A percentile compares a stretch with the other conserved stretches of the same genome.
These are phyloP conservation scores for Lacerta bilineata DNA, from an alignment of 2,797 vertebrate genomes.

Conservation along the genomic window DNA sequence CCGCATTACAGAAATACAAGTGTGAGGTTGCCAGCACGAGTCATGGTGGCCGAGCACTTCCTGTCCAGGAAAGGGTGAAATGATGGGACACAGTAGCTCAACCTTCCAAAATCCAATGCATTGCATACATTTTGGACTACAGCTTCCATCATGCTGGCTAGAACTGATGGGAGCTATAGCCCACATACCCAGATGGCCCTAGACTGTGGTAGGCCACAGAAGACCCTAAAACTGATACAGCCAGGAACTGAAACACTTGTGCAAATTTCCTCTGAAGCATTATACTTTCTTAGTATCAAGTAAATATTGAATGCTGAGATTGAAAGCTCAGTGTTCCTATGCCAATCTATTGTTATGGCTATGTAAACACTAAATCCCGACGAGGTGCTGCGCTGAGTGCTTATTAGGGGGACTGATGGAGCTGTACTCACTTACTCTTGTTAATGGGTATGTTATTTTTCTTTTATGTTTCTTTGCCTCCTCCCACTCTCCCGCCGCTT, in stretches of 20 bases:
- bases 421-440: conserved; percentile 5
- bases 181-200: background rate
- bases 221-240: background rate
- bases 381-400: conserved; percentile 7
- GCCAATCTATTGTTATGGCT: conserved; percentile 24
- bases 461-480: conserved; percentile 2
- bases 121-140: background rate
- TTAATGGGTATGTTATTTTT: conserved; percentile 31
- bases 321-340: conserved; percentile 10
- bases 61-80: no score
- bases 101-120: background rate
- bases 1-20: no score
- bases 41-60: no score
- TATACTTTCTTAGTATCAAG: conserved; percentile 34
- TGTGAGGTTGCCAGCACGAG: no score
- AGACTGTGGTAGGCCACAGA: background rate
- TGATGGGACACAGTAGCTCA: background rate
- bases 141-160: background rate
- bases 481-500: background rate
- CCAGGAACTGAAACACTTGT: conserved; percentile 39
- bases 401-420: conserved; percentile 33
- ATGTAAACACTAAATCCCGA: conserved; percentile 19
- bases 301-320: conserved; percentile 14
- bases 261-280: conserved; percentile 37
- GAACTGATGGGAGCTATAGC: background rate